Base-by-base conservation (phyloP, 35 echinoderm and acorn worm genomes). In the Ophioderma brevispina region DNA sequence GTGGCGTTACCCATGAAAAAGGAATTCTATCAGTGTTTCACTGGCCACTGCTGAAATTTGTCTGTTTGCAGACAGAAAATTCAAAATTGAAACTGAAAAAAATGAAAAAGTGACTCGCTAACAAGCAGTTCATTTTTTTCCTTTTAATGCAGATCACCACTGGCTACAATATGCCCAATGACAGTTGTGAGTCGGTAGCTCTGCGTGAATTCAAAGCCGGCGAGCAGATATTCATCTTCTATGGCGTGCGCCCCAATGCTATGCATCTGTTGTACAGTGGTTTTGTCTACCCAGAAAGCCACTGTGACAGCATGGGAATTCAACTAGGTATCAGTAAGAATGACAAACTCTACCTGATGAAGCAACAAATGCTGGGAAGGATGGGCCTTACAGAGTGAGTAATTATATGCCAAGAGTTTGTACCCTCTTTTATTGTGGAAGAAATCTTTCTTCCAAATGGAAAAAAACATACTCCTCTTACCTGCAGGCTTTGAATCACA, bases 141-240 rank as follows among this genome's bases (percentile, higher is more conserved):
- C n/a, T n/a, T n/a, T n/a, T n/a, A n/a, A n/a, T n/a, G n/a, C 37
- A 99, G 97, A 95, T 99, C 18, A 93, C 91, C 35, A 99, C 97
- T 23, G 94, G 94, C 33, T 99, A 88, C 80, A 90, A 91, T 76
- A n/a, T 93, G 31, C 39, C 86, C 36, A 77, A 37, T 23, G 80
- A 90, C 19, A 86, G 89, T 25, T 92, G 91, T 14, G 88, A 93
- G 30, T 90, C 87, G 1, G 79, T 99, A 41, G 93, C 97, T 0
- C 76, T 95, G 30, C 79, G 52, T 28, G 91, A 95, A 64, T 78
- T 91, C 18, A 36, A 56, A 0, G 78, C 38, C 1, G 94, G 94
- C 2, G 90, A 99, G 23, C 93, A 99, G 75, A 59, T 99, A 76
- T 78, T 56, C 36, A 99, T 99, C 75, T 99, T 92, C 84, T 99